phyloP scores from a whole-genome alignment of 2,113 vertebrate genomes.

The Psilopsiagon aymara region DNA sequence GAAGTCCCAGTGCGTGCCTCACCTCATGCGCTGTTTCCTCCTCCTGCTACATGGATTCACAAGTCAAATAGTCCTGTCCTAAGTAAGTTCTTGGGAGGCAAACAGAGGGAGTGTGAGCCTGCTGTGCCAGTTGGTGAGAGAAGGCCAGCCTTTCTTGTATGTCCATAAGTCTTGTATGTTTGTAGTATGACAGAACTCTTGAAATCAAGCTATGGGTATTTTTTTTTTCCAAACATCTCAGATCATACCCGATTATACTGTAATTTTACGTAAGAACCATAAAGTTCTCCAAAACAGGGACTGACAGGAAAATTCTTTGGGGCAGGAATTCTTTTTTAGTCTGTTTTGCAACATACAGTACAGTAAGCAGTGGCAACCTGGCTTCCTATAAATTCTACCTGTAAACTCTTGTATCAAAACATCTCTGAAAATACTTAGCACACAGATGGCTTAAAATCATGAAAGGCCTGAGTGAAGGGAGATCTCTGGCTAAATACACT shows the following conservation, averaged over 20 bases:
- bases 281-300: neutral
- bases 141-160: neutral
- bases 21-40: neutral
- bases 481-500: neutral
- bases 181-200: neutral
- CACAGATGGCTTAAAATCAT: neutral
- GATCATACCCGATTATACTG: neutral
- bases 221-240: neutral
- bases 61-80: neutral
- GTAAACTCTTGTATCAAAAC: neutral
- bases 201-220: neutral
- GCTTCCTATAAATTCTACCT: neutral
- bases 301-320: neutral
- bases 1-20: neutral
- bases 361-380: neutral
- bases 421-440: neutral
- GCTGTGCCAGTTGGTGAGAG: accelerated
- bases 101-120: accelerated
- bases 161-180: neutral
- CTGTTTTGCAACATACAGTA: neutral
- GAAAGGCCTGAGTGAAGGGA: neutral
- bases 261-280: neutral
- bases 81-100: neutral
- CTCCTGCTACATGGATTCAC: neutral
- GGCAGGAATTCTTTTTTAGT: neutral